Evolutionary conservation across 2,888 invertebrate genomes (phyloP), one percentile per base, ranked within the genome.

Genomic region (Phasia obesa): DNA sequence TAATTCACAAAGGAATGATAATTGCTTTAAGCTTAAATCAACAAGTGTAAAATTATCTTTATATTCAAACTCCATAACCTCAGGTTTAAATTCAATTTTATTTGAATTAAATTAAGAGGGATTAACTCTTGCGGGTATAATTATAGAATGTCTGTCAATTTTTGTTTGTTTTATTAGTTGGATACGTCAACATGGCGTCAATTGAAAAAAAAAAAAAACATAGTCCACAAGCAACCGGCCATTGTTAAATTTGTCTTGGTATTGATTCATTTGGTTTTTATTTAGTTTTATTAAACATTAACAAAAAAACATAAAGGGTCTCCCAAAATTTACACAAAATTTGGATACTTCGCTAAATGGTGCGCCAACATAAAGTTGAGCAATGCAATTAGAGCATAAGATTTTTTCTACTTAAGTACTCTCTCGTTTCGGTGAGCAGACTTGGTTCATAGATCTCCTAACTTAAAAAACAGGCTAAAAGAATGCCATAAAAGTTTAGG

Each of bases 1-100:
- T 35, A 74, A 74, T 65, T 74, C 23, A 47, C 47, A 53, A 35
- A 17, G 23, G 7, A 55, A 64, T 55, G 44, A 42, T 74, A 64
- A 47, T 64, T 31, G 15, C 38, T 55, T 15, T n/a, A 55, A 21
- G 1, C 47, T n/a, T 44, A n/a, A 42, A 44, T 25, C 4, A 57
- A 44, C n/a, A 27, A 25, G 53, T 38, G 38, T 53, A 23, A 42
- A 25, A 4, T 51, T 15, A 25, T 44, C n/a, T 47, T 19, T 15
- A 17, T 4, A 35, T 53, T 67, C 19, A n/a, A 51, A 27, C 13
- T 2, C 17, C 44, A 17, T 6, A 44, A 67, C 5, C 25, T 42
- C 25, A 69, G 42, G 67, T 53, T 65, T 5, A 53, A 49, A 49
- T 21, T 21, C 7, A 49, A 25, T 35, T 38, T 25, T 23, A 9